Evolutionary conservation across 2,888 invertebrate genomes (phyloP).

Genomic region (Epiblema foenella): DNA sequence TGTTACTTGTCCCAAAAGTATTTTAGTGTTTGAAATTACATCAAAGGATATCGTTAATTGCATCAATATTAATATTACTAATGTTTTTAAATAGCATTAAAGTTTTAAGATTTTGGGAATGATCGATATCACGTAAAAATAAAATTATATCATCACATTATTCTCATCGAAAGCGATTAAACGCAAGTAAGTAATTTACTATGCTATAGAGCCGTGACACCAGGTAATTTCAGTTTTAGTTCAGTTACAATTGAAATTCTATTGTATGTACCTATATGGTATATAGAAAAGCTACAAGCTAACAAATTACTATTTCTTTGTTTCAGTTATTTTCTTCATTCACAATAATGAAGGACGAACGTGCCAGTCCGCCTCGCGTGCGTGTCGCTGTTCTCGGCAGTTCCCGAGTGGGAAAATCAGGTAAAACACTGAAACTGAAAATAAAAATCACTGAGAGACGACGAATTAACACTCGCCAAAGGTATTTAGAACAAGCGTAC

Average conservation of each 20-base stretch:
- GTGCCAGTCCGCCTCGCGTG: conserved; percentile 86
- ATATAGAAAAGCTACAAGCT: background rate
- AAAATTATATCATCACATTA: too few relatives aligned
- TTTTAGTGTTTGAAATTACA: conserved; percentile 47
- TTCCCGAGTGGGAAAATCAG: conserved; percentile 92
- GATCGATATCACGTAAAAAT: too few relatives aligned
- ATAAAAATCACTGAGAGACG: conserved; percentile 47
- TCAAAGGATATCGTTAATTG: too few relatives aligned
- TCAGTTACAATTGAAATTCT: background rate
- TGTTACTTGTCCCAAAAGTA: conserved; percentile 25
- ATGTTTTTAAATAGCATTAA: too few relatives aligned
- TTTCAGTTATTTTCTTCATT: conserved; percentile 52
- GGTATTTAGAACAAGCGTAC: conserved; percentile 38
- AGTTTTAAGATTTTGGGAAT: too few relatives aligned
- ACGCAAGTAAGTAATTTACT: background rate
- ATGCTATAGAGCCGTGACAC: too few relatives aligned
- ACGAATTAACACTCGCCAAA: conserved; percentile 33
- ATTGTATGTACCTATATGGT: background rate
- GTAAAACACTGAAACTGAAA: conserved; percentile 74
- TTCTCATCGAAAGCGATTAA: background rate
- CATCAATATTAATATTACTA: too few relatives aligned
- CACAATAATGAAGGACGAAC: conserved; percentile 84
- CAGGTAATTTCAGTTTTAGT: background rate
- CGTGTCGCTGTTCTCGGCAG: conserved; percentile 91
- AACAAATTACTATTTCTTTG: conserved; percentile 52